Evolutionary conservation across 2,888 invertebrate genomes (phyloP).

Genomic region (Elysia crispata): DNA sequence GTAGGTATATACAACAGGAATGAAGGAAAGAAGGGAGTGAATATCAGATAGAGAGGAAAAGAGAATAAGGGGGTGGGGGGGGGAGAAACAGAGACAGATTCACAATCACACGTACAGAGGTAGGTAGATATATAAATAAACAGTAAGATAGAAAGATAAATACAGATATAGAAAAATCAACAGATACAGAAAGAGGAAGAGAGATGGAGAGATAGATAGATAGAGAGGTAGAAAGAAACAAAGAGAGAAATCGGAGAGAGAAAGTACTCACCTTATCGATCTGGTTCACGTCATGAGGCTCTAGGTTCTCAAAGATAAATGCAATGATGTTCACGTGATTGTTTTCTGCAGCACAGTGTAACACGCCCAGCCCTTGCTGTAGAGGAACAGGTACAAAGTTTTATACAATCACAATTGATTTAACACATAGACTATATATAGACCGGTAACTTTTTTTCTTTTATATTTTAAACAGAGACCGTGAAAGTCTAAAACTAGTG

Average conservation of each 20-base stretch:
- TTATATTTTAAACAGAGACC: no score
- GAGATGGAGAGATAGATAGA: not conserved
- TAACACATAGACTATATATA: no score
- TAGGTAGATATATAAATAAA: conserved; percentile 1
- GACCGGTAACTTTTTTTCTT: no score
- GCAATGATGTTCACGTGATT: conserved; percentile 83
- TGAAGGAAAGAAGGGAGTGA: no score
- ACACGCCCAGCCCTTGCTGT: conserved; percentile 80
- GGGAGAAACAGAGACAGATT: not conserved
- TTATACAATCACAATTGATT: not conserved
- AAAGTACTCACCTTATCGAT: conserved; percentile 80
- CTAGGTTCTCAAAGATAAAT: conserved; percentile 83
- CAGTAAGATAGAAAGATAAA: not conserved
- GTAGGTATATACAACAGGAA: no score
- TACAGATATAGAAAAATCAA: not conserved
- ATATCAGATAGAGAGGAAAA: no score
- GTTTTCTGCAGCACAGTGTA: conserved; percentile 88
- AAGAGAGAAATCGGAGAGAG: not conserved
- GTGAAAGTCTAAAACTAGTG: no score
- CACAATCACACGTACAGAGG: not conserved
- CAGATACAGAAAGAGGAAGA: not conserved
- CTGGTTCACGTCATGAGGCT: conserved; percentile 81
- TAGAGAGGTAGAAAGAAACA: not conserved
- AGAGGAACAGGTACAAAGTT: conserved; percentile 20
- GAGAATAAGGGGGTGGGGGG: not conserved